Conservation (phyloP, 1,140 invertebrate genomes). For the Oreohelix idahoensis region DNA sequence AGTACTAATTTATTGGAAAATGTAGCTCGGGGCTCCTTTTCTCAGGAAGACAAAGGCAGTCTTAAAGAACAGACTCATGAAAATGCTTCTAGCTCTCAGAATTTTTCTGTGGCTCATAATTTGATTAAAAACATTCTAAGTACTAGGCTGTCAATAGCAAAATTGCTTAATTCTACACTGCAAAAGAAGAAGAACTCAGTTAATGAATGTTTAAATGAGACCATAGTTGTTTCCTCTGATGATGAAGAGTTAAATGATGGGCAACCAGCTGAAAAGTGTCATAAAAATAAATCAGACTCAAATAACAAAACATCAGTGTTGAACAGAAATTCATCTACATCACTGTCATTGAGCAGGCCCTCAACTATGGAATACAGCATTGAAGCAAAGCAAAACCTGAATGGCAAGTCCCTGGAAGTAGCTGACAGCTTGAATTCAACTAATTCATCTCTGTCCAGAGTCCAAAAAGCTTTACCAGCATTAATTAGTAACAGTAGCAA, state of each 20-base stretch:
- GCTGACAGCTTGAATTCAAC: background rate
- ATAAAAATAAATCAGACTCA: background rate
- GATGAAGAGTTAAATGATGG: background rate
- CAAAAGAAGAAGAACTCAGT: background rate
- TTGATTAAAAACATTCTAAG: background rate
- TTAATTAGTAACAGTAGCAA: background rate
- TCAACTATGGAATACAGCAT: background rate
- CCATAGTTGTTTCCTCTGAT: background rate
- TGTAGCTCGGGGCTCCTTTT: background rate
- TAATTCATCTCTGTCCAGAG: background rate
- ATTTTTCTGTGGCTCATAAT: background rate
- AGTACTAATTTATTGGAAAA: background rate
- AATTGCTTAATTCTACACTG: background rate
- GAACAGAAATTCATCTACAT: background rate
- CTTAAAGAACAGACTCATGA: background rate
- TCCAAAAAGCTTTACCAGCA: background rate
- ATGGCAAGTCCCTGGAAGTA: background rate
- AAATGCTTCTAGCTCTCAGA: background rate
- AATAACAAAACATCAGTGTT: background rate
- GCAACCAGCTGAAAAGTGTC: background rate
- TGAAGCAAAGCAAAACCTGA: background rate
- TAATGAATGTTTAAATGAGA: background rate
- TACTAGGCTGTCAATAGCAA: background rate
- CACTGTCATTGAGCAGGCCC: background rate
- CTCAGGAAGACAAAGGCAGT: background rate